These are phyloP conservation scores for Gobiocypris rarus DNA, from an alignment of 2,113 vertebrate species.

Conservation along the genomic window DNA sequence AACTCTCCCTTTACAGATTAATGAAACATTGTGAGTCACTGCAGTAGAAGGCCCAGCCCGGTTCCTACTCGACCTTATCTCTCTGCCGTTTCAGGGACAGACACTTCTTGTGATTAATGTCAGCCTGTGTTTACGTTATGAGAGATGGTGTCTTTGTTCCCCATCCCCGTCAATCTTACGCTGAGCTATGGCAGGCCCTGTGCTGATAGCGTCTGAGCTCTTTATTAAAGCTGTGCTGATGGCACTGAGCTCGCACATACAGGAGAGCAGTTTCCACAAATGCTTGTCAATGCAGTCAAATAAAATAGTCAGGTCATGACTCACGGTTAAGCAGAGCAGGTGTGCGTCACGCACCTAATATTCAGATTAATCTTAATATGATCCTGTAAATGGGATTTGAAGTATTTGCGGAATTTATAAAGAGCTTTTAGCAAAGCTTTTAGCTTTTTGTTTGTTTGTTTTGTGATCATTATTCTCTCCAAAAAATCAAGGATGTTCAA, in stretches of 20 bases:
- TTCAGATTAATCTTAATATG: background rate
- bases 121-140: constrained; percentile 40
- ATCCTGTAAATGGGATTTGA: background rate
- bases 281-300: constrained; percentile 21
- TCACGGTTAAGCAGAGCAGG: background rate
- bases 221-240: constrained; percentile 24
- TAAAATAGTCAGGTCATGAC: constrained; percentile 16
- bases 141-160: constrained; percentile 39
- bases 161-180: constrained; percentile 24
- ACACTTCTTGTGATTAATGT: constrained; percentile 39
- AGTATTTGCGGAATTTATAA: background rate
- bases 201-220: constrained; percentile 33
- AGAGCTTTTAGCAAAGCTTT: background rate
- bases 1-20: constrained; percentile 12
- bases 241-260: constrained; percentile 9
- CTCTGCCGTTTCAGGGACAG: constrained; percentile 4
- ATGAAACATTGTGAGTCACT: background rate
- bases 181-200: constrained; percentile 26
- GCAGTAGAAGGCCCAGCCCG: background rate
- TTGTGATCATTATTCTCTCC: background rate
- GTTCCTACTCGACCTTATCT: constrained; percentile 26
- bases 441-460: too few species aligned
- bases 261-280: constrained; percentile 10
- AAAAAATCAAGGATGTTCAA: background rate
- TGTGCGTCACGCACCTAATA: background rate